phyloP scores from a whole-genome alignment of 2,888 invertebrate genomes.

The Platyscelio sp. region DNA sequence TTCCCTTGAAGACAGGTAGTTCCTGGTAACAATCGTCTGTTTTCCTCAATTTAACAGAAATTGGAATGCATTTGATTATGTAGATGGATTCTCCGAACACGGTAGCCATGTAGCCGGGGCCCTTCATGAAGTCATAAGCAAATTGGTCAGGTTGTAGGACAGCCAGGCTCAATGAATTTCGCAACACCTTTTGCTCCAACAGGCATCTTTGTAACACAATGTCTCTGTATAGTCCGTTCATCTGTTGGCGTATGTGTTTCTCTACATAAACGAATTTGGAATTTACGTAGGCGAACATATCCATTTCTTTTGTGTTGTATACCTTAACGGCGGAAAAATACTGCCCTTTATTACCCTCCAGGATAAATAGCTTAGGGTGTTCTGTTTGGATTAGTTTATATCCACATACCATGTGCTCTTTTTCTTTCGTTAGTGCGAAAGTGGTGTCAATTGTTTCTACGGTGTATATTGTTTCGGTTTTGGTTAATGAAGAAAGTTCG shows the following conservation, averaged over 20 bases:
- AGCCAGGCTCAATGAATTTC: neutral
- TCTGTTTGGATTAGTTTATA: neutral
- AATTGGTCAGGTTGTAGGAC: constrained; percentile 3
- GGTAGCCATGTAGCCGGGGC: neutral
- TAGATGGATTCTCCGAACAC: neutral
- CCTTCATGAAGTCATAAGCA: constrained; percentile 10
- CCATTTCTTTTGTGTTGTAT: neutral
- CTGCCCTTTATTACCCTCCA: neutral
- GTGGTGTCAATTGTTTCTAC: neutral
- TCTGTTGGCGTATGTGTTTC: neutral
- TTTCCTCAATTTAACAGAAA: neutral
- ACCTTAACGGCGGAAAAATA: too few species aligned
- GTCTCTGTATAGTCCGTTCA: neutral
- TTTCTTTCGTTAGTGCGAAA: neutral
- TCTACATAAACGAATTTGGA: neutral
- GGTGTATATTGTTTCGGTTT: neutral
- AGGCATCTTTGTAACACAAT: neutral
- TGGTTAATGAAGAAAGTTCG: too few species aligned
- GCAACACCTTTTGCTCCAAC: neutral
- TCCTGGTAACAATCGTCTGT: neutral
- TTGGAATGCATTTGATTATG: constrained; percentile 1
- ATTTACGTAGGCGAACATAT: neutral
- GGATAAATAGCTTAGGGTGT: neutral
- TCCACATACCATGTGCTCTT: neutral
- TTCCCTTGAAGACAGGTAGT: neutral